These are phyloP conservation scores for Mallotus villosus DNA, from an alignment of 2,797 vertebrate genomes.

Conservation along the genomic window DNA sequence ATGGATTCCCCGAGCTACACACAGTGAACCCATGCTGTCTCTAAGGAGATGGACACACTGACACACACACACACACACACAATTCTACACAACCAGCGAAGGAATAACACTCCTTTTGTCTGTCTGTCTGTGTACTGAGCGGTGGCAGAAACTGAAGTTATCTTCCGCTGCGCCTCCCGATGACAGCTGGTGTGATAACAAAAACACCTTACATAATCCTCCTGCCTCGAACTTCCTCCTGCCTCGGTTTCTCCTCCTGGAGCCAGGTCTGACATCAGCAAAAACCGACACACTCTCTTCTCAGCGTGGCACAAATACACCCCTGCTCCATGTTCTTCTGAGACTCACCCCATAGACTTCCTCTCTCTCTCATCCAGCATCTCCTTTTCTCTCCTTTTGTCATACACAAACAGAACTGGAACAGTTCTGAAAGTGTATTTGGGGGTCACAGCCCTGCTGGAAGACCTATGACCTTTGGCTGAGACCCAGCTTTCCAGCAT, in stretches of 20 bases:
- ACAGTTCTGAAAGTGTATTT: too few species aligned
- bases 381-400: too few species aligned
- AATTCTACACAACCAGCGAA: background rate
- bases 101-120: background rate
- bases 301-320: background rate
- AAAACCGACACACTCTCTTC: background rate
- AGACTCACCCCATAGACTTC: background rate
- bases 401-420: too few species aligned
- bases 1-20: constrained; percentile 50
- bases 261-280: background rate
- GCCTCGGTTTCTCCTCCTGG: too few species aligned
- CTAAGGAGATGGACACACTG: constrained; percentile 3
- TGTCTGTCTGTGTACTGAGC: constrained; percentile 8
- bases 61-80: constrained; percentile 18
- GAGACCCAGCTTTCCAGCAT: too few species aligned
- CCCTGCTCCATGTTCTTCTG: constrained; percentile 24
- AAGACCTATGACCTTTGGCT: too few species aligned
- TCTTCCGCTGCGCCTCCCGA: background rate
- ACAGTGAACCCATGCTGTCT: constrained; percentile 24
- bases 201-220: constrained; percentile 45
- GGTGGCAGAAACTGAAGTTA: constrained; percentile 22
- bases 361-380: background rate
- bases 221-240: constrained; percentile 15
- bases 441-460: too few species aligned
- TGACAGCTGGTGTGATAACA: constrained; percentile 6